Evolutionary conservation across 2,113 vertebrate genomes (phyloP), one percentile per base, ranked within the genome.

Genomic region (Archocentrus centrarchus): DNA sequence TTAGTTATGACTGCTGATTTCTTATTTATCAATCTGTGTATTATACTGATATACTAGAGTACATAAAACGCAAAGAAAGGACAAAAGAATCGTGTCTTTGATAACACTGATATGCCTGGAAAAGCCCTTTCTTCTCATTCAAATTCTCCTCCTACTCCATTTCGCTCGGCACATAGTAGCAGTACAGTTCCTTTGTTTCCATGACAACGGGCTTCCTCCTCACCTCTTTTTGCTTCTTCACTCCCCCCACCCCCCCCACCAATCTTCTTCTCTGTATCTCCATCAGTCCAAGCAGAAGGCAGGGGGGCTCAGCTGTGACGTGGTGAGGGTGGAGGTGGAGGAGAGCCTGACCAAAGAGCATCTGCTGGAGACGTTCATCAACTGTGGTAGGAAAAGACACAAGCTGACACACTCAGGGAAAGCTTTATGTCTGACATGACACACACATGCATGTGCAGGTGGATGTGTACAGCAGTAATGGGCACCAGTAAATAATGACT

Each of bases 321-420:
- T 99, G 18, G 62, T 99, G 82, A 95, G 92, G 93, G 96, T 98
- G 37, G 94, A 98, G 92, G 96, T 99, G 92, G 96, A 97, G 73
- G 89, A 95, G 86, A 93, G 86, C 86, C 97, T 98, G 92, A 97
- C 96, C 91, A 98, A 97, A 93, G 97, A 98, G 81, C 97, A 97
- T 79, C 97, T 99, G 88, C 93, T 97, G 91, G 96, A 98, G 81
- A 91, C 96, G 35, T 99, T 99, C 94, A 97, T 98, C 89, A 96
- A 62, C 84, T 98, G 93, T 14, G 97, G 98, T 98, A 96, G 96
- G 95, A 41, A 13, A 6, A 35, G 73, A 55, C 66, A 75, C 4
- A n/a, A 35, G 57, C 57, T 81, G 32, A 13, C 66, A 73, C 44
- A 27, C 44, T 27, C 17, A 53, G 18, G 22, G 66, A 70, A 70